Percentiles rank a stretch among this genome's conserved stretches.
These are phyloP conservation scores for Parapsyche elsis DNA, from an alignment of 1,140 invertebrate species.

Conservation along the genomic window DNA sequence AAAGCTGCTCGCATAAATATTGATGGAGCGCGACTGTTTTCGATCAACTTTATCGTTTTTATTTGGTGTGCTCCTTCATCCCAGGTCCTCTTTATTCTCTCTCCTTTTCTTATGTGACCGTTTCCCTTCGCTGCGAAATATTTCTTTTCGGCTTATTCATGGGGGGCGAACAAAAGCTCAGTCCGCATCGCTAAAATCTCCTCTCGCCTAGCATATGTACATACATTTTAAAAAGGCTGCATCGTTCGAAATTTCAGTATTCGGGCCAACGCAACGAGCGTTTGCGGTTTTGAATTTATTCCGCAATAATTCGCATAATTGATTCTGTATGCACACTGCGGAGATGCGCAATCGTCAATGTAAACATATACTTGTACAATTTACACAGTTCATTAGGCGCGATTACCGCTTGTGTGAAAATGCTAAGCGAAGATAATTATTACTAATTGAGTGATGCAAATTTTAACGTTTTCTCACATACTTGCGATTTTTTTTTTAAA, in stretches of 20 bases:
- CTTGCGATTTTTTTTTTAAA: neutral
- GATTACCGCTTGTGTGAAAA: neutral
- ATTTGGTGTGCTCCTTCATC: constrained; percentile 45
- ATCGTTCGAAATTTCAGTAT: no score
- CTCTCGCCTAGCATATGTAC: neutral
- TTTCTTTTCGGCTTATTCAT: constrained; percentile 19
- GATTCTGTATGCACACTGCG: neutral
- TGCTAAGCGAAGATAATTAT: constrained; percentile 11
- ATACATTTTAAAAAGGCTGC: neutral
- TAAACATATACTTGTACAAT: neutral
- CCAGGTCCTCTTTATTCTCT: constrained; percentile 22
- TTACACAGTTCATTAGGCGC: constrained; percentile 8
- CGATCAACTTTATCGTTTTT: constrained; percentile 56
- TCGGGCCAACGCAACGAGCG: no score
- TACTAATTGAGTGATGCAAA: constrained; percentile 3
- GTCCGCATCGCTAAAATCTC: neutral
- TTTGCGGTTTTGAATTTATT: constrained; percentile 2
- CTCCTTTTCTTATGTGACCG: constrained; percentile 17
- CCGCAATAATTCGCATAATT: constrained; percentile 20
- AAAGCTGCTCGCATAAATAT: constrained; percentile 55
- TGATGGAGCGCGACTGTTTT: constrained; percentile 55
- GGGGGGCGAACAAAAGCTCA: constrained; percentile 19
- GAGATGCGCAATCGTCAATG: neutral
- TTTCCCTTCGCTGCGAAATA: neutral
- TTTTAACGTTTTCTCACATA: neutral